Evolutionary conservation across 2,113 vertebrate species (phyloP), one percentile per base, ranked within the genome.

Genomic region (Tachysurus vachellii): DNA sequence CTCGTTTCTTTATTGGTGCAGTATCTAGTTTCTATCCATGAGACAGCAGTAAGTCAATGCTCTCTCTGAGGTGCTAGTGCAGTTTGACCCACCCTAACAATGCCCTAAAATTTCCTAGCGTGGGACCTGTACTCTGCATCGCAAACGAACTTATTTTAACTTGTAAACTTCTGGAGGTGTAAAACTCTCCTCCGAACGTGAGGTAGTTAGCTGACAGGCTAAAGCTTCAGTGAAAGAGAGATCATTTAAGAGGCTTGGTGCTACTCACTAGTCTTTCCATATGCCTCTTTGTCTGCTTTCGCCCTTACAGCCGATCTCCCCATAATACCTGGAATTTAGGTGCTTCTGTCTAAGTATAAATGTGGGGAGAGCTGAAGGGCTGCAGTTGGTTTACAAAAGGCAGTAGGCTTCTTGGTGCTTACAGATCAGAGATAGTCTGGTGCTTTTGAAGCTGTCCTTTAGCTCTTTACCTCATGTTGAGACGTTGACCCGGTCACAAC

Each of bases 401-500:
- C 88, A 80, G 87, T 80, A 90, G 80, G 89, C 91, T 89, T 86
- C 90, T 89, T 89, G 91, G 89, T 89, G 89, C 91, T 93, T 89
- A 89, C 85, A 90, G 91, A 90, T 90, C 89, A 92, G 89, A 92
- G 92, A 92, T 91, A 92, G 89, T 89, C 91, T 88, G 92, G 93
- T 93, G 91, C 92, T 93, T 90, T 86, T 91, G 66, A 89, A 57
- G 88, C 83, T 89, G 91, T 94, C 92, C 84, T 93, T 89, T 93
- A 92, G 94, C 93, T 92, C 93, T 90, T 86, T 93, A 94, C 94
- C 95, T 95, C 94, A 93, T 64, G 92, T 91, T 92, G 94, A 95
- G 94, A 95, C 94, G 93, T 94, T 95, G 94, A 94, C 92, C 92
- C 92, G 88, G 93, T 94, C 93, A 92, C 94, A 93, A 92, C 92